Evolutionary conservation across 2,888 invertebrate species (phyloP).

Genomic region (Lottia scabra): DNA sequence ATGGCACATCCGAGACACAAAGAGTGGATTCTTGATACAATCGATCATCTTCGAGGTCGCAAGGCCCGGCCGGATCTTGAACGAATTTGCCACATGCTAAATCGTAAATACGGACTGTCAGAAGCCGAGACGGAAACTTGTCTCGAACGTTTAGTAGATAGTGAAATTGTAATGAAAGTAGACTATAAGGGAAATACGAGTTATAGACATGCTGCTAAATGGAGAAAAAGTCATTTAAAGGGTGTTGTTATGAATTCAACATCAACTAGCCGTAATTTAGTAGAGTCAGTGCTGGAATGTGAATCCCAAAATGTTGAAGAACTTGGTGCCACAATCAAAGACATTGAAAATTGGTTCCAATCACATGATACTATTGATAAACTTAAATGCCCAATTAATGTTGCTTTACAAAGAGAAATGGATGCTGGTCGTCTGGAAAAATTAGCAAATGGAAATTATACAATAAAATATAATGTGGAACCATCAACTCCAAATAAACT

Average conservation of each 20-base stretch:
- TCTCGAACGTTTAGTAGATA: slow-evolving; percentile 81
- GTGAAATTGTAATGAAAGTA: slow-evolving; percentile 83
- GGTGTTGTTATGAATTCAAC: slow-evolving; percentile 55
- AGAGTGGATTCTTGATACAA: slow-evolving; percentile 84
- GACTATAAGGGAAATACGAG: slow-evolving; percentile 89
- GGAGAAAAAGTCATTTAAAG: slow-evolving; percentile 74
- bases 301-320: slow-evolving; percentile 18
- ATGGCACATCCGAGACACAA: slow-evolving; percentile 69
- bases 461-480: slow-evolving; percentile 26
- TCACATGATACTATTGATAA: slow-evolving; percentile 47
- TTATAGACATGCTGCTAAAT: slow-evolving; percentile 83
- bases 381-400: slow-evolving; percentile 71
- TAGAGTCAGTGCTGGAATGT: slow-evolving; percentile 40
- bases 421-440: slow-evolving; percentile 78
- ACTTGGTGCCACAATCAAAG: slow-evolving; percentile 47
- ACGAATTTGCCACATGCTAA: slow-evolving; percentile 84
- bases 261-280: slow-evolving; percentile 43
- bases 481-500: slow-evolving; percentile 77
- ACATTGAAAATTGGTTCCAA: slow-evolving; percentile 58
- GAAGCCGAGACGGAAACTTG: slow-evolving; percentile 75
- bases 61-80: slow-evolving; percentile 88
- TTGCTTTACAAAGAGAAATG: slow-evolving; percentile 79
- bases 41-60: slow-evolving; percentile 84
- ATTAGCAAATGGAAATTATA: slow-evolving; percentile 60
- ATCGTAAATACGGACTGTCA: slow-evolving; percentile 80